Evolutionary conservation across 2,797 vertebrate species (phyloP).

Genomic region (Galago senegalensis): DNA sequence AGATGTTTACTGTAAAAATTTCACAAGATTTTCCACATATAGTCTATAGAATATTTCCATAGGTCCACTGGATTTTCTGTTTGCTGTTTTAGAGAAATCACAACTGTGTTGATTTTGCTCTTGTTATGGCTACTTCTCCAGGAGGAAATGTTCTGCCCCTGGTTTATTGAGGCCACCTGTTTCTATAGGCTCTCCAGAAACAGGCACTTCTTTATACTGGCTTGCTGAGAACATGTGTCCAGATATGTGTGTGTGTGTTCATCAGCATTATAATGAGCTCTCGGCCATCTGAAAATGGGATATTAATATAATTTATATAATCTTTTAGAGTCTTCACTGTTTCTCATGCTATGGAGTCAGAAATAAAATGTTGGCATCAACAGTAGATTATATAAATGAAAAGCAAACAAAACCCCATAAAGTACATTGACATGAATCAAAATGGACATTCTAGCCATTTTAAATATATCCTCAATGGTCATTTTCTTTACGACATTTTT

Average conservation of each 20-base stretch:
- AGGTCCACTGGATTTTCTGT: slow-evolving; percentile 34
- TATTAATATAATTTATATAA: background rate
- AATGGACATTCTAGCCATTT: slow-evolving; percentile 35
- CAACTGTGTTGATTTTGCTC: slow-evolving; percentile 42
- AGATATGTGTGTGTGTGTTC: background rate
- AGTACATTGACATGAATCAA: background rate
- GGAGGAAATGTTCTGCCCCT: background rate
- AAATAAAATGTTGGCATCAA: slow-evolving; percentile 26
- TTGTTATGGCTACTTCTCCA: slow-evolving; percentile 10
- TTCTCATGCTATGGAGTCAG: background rate
- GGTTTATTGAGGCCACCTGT: slow-evolving; percentile 13
- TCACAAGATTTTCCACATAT: background rate
- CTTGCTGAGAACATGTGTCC: background rate
- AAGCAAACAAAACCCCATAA: background rate
- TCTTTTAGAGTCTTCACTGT: background rate
- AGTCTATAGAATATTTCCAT: slow-evolving; percentile 33
- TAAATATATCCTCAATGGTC: slow-evolving; percentile 5
- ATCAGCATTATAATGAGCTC: background rate
- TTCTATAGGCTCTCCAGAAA: background rate
- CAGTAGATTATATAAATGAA: background rate
- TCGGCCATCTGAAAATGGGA: background rate
- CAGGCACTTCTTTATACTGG: background rate
- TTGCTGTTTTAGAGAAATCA: slow-evolving; percentile 7
- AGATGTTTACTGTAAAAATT: slow-evolving; percentile 68
- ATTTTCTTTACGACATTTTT: background rate